A percentile compares a stretch with the other conserved stretches of the same genome.
Evolutionary conservation across 2,888 invertebrate species (phyloP).

Genomic region (Drosophila quinaria): DNA sequence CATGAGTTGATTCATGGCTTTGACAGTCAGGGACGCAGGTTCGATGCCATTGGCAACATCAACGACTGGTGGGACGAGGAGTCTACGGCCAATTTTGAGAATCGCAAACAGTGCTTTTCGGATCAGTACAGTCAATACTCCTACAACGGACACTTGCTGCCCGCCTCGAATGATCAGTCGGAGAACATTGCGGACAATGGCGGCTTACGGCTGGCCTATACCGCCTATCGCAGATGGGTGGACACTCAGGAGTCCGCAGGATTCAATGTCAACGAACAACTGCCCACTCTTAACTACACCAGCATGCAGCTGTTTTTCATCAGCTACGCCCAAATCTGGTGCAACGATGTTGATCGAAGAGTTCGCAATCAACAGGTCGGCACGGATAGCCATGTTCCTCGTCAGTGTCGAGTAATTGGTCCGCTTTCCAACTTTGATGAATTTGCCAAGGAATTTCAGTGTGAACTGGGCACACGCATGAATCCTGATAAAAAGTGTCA

Average conservation of each 20-base stretch:
- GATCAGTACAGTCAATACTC: constrained; percentile 75
- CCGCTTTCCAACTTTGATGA: constrained; percentile 79
- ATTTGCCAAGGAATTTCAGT: constrained; percentile 81
- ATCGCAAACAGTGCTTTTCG: constrained; percentile 75
- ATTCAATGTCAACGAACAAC: constrained; percentile 45
- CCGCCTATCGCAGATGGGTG: constrained; percentile 80
- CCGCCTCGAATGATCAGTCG: constrained; percentile 67
- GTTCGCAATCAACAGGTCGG: constrained; percentile 56
- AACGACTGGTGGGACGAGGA: constrained; percentile 81
- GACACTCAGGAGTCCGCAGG: constrained; percentile 30
- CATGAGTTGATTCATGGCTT: constrained; percentile 84
- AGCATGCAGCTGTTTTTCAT: constrained; percentile 83
- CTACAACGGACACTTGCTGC: constrained; percentile 65
- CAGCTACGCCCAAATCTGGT: constrained; percentile 83
- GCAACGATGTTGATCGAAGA: constrained; percentile 69
- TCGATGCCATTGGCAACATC: constrained; percentile 72
- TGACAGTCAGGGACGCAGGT: constrained; percentile 78
- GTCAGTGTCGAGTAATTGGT: constrained; percentile 78
- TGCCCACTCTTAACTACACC: constrained; percentile 76
- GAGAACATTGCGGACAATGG: constrained; percentile 85
- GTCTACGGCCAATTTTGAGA: constrained; percentile 64
- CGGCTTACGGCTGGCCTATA: constrained; percentile 82
- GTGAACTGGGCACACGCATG: constrained; percentile 69
- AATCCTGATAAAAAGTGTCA: constrained; percentile 78
- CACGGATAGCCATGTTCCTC: constrained; percentile 53